Percentiles rank a stretch among this genome's conserved stretches.
These are phyloP conservation scores for Coturnix japonica DNA, from an alignment of 2,113 vertebrate genomes.

Conservation along the genomic window DNA sequence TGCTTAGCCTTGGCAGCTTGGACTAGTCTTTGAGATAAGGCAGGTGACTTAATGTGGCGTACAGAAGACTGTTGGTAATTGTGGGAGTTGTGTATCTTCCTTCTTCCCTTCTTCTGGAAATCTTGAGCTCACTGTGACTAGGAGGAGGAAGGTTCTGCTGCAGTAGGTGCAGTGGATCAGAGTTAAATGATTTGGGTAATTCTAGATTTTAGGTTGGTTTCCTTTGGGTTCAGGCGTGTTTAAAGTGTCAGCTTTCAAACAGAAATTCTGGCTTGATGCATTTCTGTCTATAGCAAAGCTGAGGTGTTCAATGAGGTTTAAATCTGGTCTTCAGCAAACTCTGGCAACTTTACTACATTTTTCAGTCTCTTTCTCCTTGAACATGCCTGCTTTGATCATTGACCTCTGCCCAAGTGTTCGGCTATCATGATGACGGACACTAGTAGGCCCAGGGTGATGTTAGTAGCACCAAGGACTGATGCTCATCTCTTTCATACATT, in stretches of 20 bases:
- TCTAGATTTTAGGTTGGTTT: slow-evolving; percentile 20
- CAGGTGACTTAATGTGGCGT: neutral
- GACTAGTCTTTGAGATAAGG: neutral
- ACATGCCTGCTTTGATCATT: slow-evolving; percentile 42
- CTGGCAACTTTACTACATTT: slow-evolving; percentile 29
- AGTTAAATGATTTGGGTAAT: neutral
- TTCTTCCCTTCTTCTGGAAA: neutral
- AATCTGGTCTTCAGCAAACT: slow-evolving; percentile 51
- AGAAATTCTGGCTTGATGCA: slow-evolving; percentile 12
- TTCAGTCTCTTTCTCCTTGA: slow-evolving; percentile 30
- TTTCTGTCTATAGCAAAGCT: slow-evolving; percentile 17
- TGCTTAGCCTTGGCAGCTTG: neutral
- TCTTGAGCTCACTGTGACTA: neutral
- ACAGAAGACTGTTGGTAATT: neutral
- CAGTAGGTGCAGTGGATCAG: neutral
- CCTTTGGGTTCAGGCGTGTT: neutral
- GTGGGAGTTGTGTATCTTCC: neutral
- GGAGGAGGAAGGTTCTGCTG: slow-evolving; percentile 11
- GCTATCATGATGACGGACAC: slow-evolving; percentile 54
- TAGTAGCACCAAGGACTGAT: slow-evolving; percentile 46
- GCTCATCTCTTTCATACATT: slow-evolving; percentile 51
- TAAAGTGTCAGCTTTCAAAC: slow-evolving; percentile 17
- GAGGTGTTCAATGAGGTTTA: slow-evolving; percentile 26
- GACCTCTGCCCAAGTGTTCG: slow-evolving; percentile 70
- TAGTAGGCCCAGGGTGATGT: slow-evolving; percentile 36